Base-by-base conservation (phyloP, 2,113 vertebrate species). In the Bostrychus sinensis region DNA sequence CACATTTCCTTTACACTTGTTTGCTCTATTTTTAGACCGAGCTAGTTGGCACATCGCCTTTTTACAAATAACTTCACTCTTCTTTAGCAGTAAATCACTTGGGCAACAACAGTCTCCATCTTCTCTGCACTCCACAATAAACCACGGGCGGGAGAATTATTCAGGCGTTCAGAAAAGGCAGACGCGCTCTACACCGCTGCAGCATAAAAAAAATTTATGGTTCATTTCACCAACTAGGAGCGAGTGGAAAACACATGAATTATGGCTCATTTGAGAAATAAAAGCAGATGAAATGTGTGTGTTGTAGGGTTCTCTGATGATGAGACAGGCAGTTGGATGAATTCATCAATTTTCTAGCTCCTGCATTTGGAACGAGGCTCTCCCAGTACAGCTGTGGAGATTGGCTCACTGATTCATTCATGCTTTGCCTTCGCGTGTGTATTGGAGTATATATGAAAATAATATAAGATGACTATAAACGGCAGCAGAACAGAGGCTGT, bases 171-270 rank as follows among this genome's bases (percentile, higher is more conserved):
- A n/a, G 60, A 34, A 79, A 75, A 75, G 58, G 55, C 54, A 60
- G 56, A 66, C 17, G 43, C 45, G 62, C 72, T 62, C 58, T 11
- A 34, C 64, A 66, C 62, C 72, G 68, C 64, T 72, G 77, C 72
- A 61, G 48, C 86, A 78, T 83, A 56, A 86, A 84, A 76, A 0
- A 67, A 74, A 86, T 83, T 50, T 68, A 86, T 68, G 72, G 62
- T 66, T 82, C 73, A 75, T 84, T 86, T 72, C 11, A 12, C 66
- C 84, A 70, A 76, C 70, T 62, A 71, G 51, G 56, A 78, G 68
- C 68, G 76, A 83, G 83, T 83, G 77, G 71, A 72, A 85, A 72
- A 68, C 62, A 69, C 70, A 78, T 75, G 80, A 88, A 34, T 80
- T 82, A 76, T 72, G 60, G 26, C 34, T 55, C 45, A 12, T 41